These are phyloP conservation scores for Falco naumanni DNA, from an alignment of 2,797 vertebrate genomes.

Conservation along the genomic window DNA sequence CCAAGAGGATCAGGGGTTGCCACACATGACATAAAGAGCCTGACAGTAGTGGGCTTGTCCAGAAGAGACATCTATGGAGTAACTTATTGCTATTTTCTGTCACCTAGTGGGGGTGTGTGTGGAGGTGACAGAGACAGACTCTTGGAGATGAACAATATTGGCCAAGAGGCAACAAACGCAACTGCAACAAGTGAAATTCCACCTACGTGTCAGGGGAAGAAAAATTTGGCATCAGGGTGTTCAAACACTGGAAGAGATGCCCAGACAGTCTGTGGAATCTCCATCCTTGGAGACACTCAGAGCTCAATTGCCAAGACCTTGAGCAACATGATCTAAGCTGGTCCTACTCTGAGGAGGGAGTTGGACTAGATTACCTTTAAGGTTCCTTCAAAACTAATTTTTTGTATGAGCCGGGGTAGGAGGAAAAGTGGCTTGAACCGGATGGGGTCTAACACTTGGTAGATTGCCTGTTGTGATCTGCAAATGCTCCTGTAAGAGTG, in stretches of 20 bases:
- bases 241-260: background rate
- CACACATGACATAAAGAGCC: background rate
- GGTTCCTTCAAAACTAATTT: background rate
- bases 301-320: background rate
- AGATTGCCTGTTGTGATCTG: background rate
- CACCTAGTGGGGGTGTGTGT: background rate
- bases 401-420: background rate
- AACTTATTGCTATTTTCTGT: background rate
- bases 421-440: background rate
- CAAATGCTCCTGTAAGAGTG: background rate
- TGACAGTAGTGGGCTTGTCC: background rate
- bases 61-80: background rate
- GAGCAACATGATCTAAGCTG: background rate
- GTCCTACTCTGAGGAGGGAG: background rate
- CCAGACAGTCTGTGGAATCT: background rate
- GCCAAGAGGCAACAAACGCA: background rate
- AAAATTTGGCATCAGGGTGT: background rate
- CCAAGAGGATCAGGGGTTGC: background rate
- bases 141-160: background rate
- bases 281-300: background rate
- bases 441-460: background rate
- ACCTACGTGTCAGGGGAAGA: background rate
- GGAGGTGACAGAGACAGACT: background rate
- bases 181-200: background rate
- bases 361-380: background rate